phyloP scores from a whole-genome alignment of 2,113 vertebrate genomes.

The Malurus alboscapulatus region DNA sequence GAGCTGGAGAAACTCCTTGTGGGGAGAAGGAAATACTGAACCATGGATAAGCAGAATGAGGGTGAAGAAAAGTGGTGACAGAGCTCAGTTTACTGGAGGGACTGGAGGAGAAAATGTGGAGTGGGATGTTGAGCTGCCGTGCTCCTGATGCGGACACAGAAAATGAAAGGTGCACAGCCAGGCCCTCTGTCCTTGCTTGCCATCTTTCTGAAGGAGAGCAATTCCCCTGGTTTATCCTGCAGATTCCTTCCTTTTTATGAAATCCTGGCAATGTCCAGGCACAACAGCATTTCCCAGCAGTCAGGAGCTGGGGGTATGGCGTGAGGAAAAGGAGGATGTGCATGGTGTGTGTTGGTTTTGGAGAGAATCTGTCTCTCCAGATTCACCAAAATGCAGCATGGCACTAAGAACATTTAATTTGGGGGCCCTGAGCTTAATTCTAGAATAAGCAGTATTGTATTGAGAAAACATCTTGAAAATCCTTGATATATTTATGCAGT shows the following conservation, averaged over 20 bases:
- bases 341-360: accelerated
- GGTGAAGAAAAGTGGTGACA: not conserved
- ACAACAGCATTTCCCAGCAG: not conserved
- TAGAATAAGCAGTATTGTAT: not conserved
- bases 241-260: accelerated
- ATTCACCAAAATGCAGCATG: accelerated
- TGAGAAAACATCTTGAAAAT: not conserved
- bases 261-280: not conserved
- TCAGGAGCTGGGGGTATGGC: not conserved
- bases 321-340: not conserved
- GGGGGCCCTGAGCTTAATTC: accelerated
- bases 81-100: not conserved
- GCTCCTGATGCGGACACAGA: not conserved
- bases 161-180: not conserved
- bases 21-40: not conserved
- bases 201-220: not conserved
- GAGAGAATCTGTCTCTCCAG: not conserved
- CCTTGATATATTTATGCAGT: not conserved
- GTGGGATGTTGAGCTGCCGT: accelerated
- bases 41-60: not conserved
- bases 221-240: not conserved
- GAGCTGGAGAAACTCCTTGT: not conserved
- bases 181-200: not conserved
- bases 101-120: not conserved
- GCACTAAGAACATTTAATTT: not conserved